Evolutionary conservation across 1,140 invertebrate genomes (phyloP), one percentile per base, ranked within the genome.

Genomic region (Leptopilina clavipes): DNA sequence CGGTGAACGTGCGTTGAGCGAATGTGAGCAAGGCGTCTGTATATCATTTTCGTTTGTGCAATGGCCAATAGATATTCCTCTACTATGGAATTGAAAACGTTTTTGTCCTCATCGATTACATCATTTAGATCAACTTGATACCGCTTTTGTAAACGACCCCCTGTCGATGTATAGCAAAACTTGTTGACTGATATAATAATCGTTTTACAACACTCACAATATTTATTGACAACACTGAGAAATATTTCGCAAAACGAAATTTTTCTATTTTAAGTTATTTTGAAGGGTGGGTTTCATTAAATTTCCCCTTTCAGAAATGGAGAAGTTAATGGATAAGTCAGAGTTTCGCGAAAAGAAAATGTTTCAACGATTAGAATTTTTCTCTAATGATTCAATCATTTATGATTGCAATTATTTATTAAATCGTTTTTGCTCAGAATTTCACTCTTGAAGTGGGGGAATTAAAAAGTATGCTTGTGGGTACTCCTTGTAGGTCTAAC

Each of bases 1-100:
- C 78, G 81, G 73, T 74, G 37, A 7, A 80, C 80, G 79, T 82
- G 75, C 70, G 48, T 72, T 45, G 12, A 22, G 19, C 22, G 19
- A 59, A 59, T 59, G 56, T 19, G 19, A 37, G 59, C 59, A 37
- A 65, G 59, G 59, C 22, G 22, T 65, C 59, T 65, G 59, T 65
- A 75, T 75, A 75, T 75, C 59, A 75, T 75, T 65, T 22, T 31
- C 59, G 59, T 65, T 65, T 65, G 59, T 65, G 56, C 56, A 65
- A n/a, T 65, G 22, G 19, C 11, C 56, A 65, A 52, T 65, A 31
- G 56, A 31, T 31, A 65, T 65, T 19, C 19, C 10, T 59, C 56
- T 59, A 59, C 59, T 37, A n/a, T 17, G 65, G 45, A 71, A 75
- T 75, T 75, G 74, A 71, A 75, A 71, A 75, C 52, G 74, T 75